Base-by-base conservation (phyloP, 2,797 vertebrate genomes). In the Thalassophryne amazonica region DNA sequence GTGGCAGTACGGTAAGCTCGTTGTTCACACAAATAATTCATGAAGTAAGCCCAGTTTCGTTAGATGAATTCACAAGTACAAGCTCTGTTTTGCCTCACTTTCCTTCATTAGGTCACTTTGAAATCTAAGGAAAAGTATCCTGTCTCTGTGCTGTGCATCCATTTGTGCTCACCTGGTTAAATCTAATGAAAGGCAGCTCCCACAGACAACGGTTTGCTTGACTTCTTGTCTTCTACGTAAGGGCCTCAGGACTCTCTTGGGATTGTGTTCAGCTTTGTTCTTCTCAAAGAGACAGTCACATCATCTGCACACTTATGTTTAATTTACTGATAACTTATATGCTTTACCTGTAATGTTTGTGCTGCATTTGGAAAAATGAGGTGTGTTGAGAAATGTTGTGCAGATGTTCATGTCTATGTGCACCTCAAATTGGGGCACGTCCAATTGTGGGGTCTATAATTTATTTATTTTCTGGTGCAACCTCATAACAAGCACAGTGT, bases 271-370 rank as follows among this genome's bases (percentile, higher is more conserved):
- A 32, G 42, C 46, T 69, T 70, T 71, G 57, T 71, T 61, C 53
- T 65, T 25, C 45, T 52, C n/a, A 6, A 21, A 6, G 36, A 55
- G 34, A 51, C 30, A 40, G 41, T 65, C 55, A 28, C 59, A 74
- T 85, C 50, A 61, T 81, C 78, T 70, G 60, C 46, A 43, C 51
- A 40, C 39, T 58, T 49, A 69, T 81, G 36, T 86, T 86, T 81
- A 75, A 84, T 83, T 69, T 80, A 83, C 49, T 63, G 46, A 40
- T 60, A 56, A 65, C 51, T 58, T 74, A 34, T 71, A 22, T 62
- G 45, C 21, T 33, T 67, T 36, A 41, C 38, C 24, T 14, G 4
- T 1, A 1, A 5, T 66, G 54, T 62, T 45, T 41, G 17, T 39
- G 20, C 32, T 33, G 30, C 27, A 46, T 49, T 28, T 5, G 1